Base-by-base conservation (phyloP, 2,888 invertebrate genomes). In the Malthinus seriepunctatus region DNA sequence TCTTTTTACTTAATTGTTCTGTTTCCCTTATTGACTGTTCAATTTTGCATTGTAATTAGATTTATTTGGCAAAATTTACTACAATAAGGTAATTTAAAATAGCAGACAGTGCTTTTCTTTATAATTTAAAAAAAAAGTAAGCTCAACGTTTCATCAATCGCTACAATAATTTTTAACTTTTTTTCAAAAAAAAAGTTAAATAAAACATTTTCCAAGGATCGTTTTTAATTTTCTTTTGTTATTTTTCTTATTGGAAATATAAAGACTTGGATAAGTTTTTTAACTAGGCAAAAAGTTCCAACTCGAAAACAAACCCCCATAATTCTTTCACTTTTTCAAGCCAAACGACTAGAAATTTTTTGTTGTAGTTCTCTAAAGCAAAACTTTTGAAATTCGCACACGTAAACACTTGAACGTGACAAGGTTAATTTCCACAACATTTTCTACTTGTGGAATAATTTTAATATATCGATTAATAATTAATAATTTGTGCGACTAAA, bases 401-500 rank as follows among this genome's bases (percentile, higher is more conserved):
- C 65, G 63, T 65, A 66, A 42, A 64, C 63, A 61, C 52, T 65
- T 62, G 65, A 56, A 65, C 65, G 65, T 65, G 65, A 65, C 65
- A 54, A 52, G 65, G 58, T 59, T 63, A 63, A 63, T 65, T 65
- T 62, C 56, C 47, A 38, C 38, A 62, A 47, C 47, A 55, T 55
- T 37, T 23, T 37, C 45, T 12, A 32, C 51, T 45, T 57, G 48
- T 50, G 47, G 48, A 52, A 10, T 56, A 51, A 58, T 49, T 33
- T 38, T 39, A 51, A 46, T 52, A 38, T 59, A 62, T 62, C 59
- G 56, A 59, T 59, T 63, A 54, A 48, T 37, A 35, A 33, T 45
- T 49, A 44, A 32, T 23, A 12, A 32, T 32, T 46, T 10, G 8
- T 8, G 32, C 23, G n/a, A 31, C 8, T 47, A 9, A 47, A 47